Conservation (phyloP, 2,888 invertebrate genomes). For the Creontiades dilutus region DNA sequence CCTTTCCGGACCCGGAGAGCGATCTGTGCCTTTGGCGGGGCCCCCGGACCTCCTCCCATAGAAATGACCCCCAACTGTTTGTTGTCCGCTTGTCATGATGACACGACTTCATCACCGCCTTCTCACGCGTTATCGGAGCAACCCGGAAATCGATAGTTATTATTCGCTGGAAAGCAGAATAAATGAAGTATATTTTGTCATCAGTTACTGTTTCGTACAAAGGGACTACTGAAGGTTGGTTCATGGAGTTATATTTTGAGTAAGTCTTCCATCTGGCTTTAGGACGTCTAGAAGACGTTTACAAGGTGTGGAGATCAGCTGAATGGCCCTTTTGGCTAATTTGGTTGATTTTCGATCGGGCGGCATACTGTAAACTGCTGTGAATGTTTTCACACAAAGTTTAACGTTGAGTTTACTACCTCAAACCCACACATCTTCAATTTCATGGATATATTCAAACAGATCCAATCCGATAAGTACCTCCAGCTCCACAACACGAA, state of each 20-base stretch:
- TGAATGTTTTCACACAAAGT: not conserved
- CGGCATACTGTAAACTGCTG: not conserved
- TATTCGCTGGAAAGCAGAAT: too few relatives aligned
- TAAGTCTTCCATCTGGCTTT: too few relatives aligned
- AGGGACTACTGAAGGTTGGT: too few relatives aligned
- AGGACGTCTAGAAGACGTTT: too few relatives aligned
- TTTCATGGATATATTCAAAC: not conserved
- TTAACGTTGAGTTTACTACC: not conserved
- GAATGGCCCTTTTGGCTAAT: too few relatives aligned
- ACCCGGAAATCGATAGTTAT: not conserved
- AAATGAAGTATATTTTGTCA: too few relatives aligned
- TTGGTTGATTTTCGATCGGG: too few relatives aligned
- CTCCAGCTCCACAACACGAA: not conserved
- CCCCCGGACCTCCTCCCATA: not conserved
- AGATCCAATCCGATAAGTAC: not conserved
- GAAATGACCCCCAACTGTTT: constrained; percentile 1
- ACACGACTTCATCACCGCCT: constrained; percentile 16
- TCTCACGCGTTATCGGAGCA: not conserved
- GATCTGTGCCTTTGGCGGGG: constrained; percentile 24
- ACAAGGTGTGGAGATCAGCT: too few relatives aligned
- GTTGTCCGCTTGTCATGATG: not conserved
- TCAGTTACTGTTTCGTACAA: too few relatives aligned
- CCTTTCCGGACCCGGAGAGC: constrained; percentile 1
- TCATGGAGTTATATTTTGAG: too few relatives aligned
- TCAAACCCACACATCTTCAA: constrained; percentile 1